Percentiles rank a stretch among this genome's conserved stretches.
These are phyloP conservation scores for Dendrolimus kikuchii DNA, from an alignment of 1,140 invertebrate genomes.

Conservation along the genomic window DNA sequence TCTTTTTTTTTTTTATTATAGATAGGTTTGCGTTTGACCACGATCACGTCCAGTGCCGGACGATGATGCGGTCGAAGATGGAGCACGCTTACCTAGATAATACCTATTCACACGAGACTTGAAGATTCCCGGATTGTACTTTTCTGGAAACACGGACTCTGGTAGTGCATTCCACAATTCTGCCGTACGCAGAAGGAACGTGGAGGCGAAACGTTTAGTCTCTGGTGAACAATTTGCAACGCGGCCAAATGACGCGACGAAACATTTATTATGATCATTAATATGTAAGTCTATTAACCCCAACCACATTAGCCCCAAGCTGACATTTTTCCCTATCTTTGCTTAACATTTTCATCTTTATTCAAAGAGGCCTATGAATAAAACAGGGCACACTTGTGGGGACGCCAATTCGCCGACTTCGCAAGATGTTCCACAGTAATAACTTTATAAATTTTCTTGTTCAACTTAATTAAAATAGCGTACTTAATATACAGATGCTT, in stretches of 20 bases:
- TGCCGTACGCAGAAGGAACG: too few species aligned
- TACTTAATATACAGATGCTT: conserved; percentile 6
- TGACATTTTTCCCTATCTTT: conserved; percentile 30
- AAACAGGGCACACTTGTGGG: conserved; percentile 44
- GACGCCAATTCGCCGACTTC: conserved; percentile 33
- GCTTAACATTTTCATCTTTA: conserved; percentile 68
- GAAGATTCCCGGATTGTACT: too few species aligned
- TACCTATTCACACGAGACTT: too few species aligned
- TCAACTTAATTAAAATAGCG: conserved; percentile 43
- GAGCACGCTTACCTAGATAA: too few species aligned
- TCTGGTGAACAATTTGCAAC: too few species aligned
- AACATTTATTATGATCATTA: conserved; percentile 45
- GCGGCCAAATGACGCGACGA: not conserved
- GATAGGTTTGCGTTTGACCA: too few species aligned
- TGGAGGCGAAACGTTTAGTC: too few species aligned
- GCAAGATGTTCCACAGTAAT: conserved; percentile 35
- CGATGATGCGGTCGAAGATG: too few species aligned
- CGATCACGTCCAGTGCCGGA: too few species aligned
- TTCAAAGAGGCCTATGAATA: conserved; percentile 64
- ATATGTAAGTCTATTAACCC: conserved; percentile 59
- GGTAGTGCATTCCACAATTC: too few species aligned
- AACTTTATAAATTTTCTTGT: conserved; percentile 51
- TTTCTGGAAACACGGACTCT: too few species aligned
- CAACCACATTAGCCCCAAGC: conserved; percentile 39
- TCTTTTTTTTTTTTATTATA: too few species aligned